A percentile compares a stretch with the other conserved stretches of the same genome.
These are phyloP conservation scores for Drosophila cardini DNA, from an alignment of 1,140 invertebrate genomes.

Conservation along the genomic window DNA sequence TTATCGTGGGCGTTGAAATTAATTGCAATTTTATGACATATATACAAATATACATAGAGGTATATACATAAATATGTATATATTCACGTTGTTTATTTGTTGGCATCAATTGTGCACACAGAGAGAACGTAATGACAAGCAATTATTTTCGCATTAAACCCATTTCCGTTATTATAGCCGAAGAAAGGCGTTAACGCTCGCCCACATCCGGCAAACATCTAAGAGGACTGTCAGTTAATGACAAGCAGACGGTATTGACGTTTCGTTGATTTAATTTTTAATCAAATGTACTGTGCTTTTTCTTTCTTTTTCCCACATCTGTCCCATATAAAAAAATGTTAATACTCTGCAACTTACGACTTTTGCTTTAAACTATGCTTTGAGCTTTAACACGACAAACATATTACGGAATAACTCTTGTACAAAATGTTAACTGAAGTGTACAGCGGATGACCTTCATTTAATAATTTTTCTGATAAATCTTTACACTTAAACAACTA, in stretches of 20 bases:
- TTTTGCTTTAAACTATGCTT: too few species aligned
- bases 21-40: too few species aligned
- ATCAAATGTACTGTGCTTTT: constrained; percentile 39
- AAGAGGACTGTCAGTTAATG: constrained; percentile 59
- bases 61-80: too few species aligned
- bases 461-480: background rate
- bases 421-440: too few species aligned
- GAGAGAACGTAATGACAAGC: constrained; percentile 75
- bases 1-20: too few species aligned
- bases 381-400: too few species aligned
- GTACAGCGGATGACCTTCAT: too few species aligned
- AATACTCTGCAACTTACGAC: constrained; percentile 9
- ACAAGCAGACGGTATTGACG: constrained; percentile 41
- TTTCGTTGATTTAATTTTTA: constrained; percentile 62
- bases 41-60: too few species aligned
- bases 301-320: constrained; percentile 6
- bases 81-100: too few species aligned
- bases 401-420: too few species aligned
- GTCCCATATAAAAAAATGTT: constrained; percentile 52
- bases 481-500: background rate
- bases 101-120: too few species aligned
- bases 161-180: constrained; percentile 74
- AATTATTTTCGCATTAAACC: constrained; percentile 77
- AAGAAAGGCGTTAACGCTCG: constrained; percentile 63
- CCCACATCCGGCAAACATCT: constrained; percentile 58